Evolutionary conservation across 2,797 vertebrate species (phyloP), one percentile per base, ranked within the genome.

Genomic region (Neosilurus hyrtlii): DNA sequence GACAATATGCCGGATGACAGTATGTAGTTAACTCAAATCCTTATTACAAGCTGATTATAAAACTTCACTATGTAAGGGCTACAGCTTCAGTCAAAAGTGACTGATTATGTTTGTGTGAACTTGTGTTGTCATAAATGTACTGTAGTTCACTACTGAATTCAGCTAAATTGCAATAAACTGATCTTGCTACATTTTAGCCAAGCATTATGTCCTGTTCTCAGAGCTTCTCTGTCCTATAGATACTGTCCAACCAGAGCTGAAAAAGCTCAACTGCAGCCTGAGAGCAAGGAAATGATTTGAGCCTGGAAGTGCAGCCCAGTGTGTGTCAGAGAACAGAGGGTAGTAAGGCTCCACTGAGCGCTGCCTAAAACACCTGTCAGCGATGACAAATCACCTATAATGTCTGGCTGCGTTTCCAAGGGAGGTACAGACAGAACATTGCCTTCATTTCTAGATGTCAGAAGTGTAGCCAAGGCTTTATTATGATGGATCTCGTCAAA

Each of bases 351-450:
- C 89, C 85, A 77, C 84, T 88, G 90, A 91, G 85, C 88, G 88
- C 89, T 87, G 92, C 91, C 91, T 89, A 91, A 92, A 93, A 89
- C 83, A 91, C 90, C 91, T 92, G 92, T 85, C 91, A 89, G 83
- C 87, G 70, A 90, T 93, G 92, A 93, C 91, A 90, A 92, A 94
- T 94, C 89, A 91, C 91, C 91, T 90, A 88, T 91, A 91, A 93
- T 92, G 84, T 88, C 89, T 88, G 90, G 87, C 66, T 35, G 84
- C 62, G 5, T 87, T 86, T 88, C 81, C 80, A 51, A 79, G 85
- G 73, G 86, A 87, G 76, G 80, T 81, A 83, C 87, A 86, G 87
- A 81, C 85, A 87, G 82, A 87, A 89, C 85, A 89, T 89, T 87
- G 85, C 86, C 85, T 87, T 84, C 85, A 85, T 88, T 85, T 87